Conservation (phyloP, 2,113 vertebrate species). For the Vanacampus margaritifer region DNA sequence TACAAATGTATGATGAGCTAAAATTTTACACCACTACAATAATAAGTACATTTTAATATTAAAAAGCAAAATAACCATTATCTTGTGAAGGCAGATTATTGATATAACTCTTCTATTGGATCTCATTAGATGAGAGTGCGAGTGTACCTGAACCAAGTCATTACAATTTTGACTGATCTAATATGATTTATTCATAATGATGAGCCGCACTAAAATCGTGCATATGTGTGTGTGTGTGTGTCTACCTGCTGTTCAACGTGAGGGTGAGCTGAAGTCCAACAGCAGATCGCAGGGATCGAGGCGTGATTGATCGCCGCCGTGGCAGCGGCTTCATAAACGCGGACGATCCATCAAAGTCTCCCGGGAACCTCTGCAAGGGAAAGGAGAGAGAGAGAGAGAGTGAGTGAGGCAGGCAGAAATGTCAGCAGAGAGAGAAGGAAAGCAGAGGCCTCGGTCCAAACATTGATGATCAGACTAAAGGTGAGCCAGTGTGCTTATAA, state of each 20-base stretch:
- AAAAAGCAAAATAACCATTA: background rate
- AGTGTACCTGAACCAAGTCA: background rate
- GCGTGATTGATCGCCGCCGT: slow-evolving; percentile 73
- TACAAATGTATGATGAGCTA: background rate
- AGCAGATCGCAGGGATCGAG: slow-evolving; percentile 50
- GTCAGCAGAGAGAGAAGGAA: slow-evolving; percentile 49
- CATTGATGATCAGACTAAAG: slow-evolving; percentile 60
- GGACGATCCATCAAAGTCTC: slow-evolving; percentile 74
- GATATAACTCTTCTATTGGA: background rate
- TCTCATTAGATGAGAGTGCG: background rate
- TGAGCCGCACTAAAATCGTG: slow-evolving; percentile 13
- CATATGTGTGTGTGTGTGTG: slow-evolving; percentile 14
- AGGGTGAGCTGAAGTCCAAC: slow-evolving; percentile 39
- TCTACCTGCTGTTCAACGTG: slow-evolving; percentile 20
- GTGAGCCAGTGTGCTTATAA: slow-evolving; percentile 31
- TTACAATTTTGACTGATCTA: background rate
- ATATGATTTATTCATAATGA: background rate
- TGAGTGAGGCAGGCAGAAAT: slow-evolving; percentile 56
- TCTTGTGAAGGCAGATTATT: background rate
- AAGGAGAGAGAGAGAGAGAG: slow-evolving; percentile 38
- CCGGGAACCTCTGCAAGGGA: slow-evolving; percentile 47
- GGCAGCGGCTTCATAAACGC: slow-evolving; percentile 74
- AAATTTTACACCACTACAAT: background rate
- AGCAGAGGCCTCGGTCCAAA: slow-evolving; percentile 42
- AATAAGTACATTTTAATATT: background rate